phyloP scores from a whole-genome alignment of 2,113 vertebrate species.

The Microtus ochrogaster region DNA sequence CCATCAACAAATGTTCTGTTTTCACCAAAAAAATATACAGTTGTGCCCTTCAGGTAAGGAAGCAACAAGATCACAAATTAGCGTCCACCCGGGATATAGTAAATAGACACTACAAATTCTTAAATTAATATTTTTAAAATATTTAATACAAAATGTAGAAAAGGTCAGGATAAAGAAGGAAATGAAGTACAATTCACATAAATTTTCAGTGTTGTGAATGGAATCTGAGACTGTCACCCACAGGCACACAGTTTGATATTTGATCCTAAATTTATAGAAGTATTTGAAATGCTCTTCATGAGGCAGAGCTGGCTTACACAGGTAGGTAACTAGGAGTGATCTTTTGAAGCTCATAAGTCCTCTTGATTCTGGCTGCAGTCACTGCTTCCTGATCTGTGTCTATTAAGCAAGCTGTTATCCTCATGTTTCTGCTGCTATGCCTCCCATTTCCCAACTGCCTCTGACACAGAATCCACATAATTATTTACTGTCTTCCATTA shows the following conservation, averaged over 20 bases:
- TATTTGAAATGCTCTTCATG: background rate
- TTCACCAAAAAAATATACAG: background rate
- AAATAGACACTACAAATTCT: background rate
- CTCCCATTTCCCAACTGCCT: background rate
- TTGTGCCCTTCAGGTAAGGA: background rate
- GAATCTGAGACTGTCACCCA: background rate
- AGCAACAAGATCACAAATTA: background rate
- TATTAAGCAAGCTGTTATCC: background rate
- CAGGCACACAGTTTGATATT: background rate
- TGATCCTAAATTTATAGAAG: background rate
- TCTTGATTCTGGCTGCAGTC: background rate
- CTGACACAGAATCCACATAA: background rate
- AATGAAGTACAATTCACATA: background rate
- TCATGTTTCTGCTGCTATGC: background rate
- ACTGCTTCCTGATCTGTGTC: background rate
- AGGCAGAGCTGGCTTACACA: background rate
- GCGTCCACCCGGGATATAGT: background rate
- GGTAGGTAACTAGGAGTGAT: no score
- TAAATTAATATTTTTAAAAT: background rate
- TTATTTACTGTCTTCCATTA: background rate
- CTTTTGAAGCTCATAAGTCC: no score
- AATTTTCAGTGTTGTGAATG: no score
- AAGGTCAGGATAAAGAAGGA: background rate
- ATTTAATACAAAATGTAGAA: background rate
- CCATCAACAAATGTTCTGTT: background rate